These are phyloP conservation scores for Boulengeromyrus knoepffleri DNA, from an alignment of 2,113 vertebrate species.

Conservation along the genomic window DNA sequence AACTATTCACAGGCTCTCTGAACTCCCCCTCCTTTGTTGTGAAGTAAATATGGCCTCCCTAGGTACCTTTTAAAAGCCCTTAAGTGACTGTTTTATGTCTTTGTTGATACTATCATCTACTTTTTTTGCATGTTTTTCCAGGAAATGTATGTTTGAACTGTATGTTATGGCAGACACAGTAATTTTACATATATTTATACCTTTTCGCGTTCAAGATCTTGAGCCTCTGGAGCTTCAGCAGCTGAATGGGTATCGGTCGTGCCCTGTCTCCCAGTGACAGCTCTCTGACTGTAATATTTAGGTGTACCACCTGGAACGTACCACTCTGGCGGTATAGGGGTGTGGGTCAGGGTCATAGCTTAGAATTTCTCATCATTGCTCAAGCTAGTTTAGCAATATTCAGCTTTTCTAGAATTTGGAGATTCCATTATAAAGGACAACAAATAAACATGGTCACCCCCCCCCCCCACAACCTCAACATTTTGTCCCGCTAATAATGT, in stretches of 20 bases:
- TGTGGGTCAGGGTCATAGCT: background rate
- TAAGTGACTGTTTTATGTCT: background rate
- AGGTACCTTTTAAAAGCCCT: constrained; percentile 31
- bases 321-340: background rate
- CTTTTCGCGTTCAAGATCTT: background rate
- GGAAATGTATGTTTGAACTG: background rate
- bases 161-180: background rate
- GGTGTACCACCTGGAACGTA: background rate
- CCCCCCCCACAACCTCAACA: background rate
- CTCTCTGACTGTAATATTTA: background rate
- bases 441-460: background rate
- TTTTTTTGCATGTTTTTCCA: background rate
- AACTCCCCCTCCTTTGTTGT: constrained; percentile 50
- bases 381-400: background rate
- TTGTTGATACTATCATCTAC: background rate
- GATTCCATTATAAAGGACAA: background rate
- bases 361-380: background rate
- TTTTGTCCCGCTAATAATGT: background rate
- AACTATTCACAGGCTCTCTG: constrained; percentile 44
- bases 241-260: background rate
- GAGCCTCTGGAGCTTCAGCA: background rate
- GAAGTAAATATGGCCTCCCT: constrained; percentile 26
- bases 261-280: background rate
- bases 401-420: background rate
- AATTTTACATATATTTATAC: background rate